These are phyloP conservation scores for Drosophila peninsularis DNA, from an alignment of 2,888 invertebrate genomes.

Conservation along the genomic window DNA sequence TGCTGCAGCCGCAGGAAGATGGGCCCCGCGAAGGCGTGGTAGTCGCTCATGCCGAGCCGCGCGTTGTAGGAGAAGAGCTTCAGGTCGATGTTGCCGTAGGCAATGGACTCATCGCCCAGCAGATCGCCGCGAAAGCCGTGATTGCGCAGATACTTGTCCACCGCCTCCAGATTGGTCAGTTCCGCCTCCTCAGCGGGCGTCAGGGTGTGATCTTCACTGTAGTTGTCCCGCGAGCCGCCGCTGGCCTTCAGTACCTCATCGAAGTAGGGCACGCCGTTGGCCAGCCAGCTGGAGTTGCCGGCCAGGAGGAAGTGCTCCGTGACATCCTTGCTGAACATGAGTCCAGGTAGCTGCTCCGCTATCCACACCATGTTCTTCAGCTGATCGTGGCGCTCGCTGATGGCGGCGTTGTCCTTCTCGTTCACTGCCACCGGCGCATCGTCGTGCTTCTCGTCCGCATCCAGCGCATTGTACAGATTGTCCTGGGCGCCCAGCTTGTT, in stretches of 20 bases:
- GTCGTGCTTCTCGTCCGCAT: constrained; percentile 72
- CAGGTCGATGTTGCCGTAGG: constrained; percentile 84
- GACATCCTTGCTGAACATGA: constrained; percentile 87
- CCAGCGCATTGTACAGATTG: constrained; percentile 67
- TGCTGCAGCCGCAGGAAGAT: constrained; percentile 82
- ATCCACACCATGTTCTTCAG: constrained; percentile 87
- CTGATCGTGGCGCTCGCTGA: constrained; percentile 72
- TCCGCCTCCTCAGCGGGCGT: constrained; percentile 72
- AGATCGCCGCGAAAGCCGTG: constrained; percentile 84
- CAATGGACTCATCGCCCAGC: constrained; percentile 82
- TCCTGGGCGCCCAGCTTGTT: constrained; percentile 84
- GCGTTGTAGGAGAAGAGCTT: constrained; percentile 84
- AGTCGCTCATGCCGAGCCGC: constrained; percentile 80
- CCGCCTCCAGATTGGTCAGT: constrained; percentile 80
- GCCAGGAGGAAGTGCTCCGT: constrained; percentile 86
- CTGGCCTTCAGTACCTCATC: constrained; percentile 80
- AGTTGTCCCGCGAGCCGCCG: constrained; percentile 73
- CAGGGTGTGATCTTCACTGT: constrained; percentile 62
- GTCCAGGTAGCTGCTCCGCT: constrained; percentile 91
- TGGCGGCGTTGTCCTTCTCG: constrained; percentile 72
- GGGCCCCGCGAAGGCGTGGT: constrained; percentile 84
- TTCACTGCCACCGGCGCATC: constrained; percentile 71
- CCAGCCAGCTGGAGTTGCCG: constrained; percentile 88
- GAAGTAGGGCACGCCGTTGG: constrained; percentile 83
- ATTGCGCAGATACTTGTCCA: constrained; percentile 81